Base-by-base conservation (phyloP, 2,113 vertebrate genomes). In the Uria aalge region DNA sequence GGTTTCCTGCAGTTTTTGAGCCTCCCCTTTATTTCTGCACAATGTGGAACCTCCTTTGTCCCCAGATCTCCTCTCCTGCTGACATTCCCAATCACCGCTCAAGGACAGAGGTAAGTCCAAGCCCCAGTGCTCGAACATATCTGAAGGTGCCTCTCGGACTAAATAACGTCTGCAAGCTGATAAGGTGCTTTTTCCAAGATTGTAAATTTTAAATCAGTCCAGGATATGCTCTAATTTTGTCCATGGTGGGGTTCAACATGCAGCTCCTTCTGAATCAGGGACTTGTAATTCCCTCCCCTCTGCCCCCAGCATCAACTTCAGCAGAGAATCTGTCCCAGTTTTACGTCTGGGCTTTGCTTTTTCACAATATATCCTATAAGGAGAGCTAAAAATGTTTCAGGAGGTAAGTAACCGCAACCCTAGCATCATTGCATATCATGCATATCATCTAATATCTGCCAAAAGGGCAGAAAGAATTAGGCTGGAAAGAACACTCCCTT, bases 401-500 rank as follows among this genome's bases (percentile, higher is more conserved):
- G 68, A 96, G 40, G n/a, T 22, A 59, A 91, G 59, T 89, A 95
- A 85, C 74, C 6, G 2, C 62, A 94, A 55, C 18, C 34, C 27
- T 74, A 94, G 62, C 72, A 78, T 56, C 89, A 63, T 41, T 88
- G 47, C 69, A 78, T 78, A 89, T 52, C 63, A 74, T 15, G 12
- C 55, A 80, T 47, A 45, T 43, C 29, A 45, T 45, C 63, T 45
- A 32, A 17, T 66, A 45, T 45, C 63, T 66, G 80, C 50, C 0
- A 0, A 79, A 96, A 97, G 75, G 63, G 59, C 63, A 88, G 50
- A 79, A 88, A 53, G 45, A 81, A 38, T 59, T 32, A 84, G 56
- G 66, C 43, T 96, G 93, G 84, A 89, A 96, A 91, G 90, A 75
- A 91, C 36, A 80, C 66, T 95, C 84, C 40, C 86, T 95, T 86